Percentiles rank a stretch among this genome's conserved stretches.
phyloP scores from a whole-genome alignment of 2,888 invertebrate species.

The Torymus auratus region DNA sequence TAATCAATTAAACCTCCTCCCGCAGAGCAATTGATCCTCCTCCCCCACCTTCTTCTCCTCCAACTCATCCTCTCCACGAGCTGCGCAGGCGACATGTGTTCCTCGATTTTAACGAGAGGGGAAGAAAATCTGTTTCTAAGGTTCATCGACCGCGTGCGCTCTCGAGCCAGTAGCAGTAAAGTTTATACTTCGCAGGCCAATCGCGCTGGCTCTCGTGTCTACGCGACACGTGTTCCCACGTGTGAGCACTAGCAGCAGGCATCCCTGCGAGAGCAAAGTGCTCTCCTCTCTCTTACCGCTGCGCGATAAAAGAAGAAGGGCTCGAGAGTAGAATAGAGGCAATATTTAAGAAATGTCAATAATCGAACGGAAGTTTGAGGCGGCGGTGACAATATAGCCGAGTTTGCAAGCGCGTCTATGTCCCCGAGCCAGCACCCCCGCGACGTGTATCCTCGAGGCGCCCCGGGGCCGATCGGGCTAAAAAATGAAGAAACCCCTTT shows the following conservation, averaged over 20 bases:
- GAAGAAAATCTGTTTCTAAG: slow-evolving; percentile 64
- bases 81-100: slow-evolving; percentile 22
- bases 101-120: slow-evolving; percentile 57
- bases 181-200: slow-evolving; percentile 61
- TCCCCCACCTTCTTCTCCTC: no score
- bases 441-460: slow-evolving; percentile 68
- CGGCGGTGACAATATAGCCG: slow-evolving; percentile 65
- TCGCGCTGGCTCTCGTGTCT: slow-evolving; percentile 21
- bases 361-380: slow-evolving; percentile 65
- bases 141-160: slow-evolving; percentile 66
- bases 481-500: slow-evolving; percentile 74
- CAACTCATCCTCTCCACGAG: no score
- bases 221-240: slow-evolving; percentile 49
- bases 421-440: slow-evolving; percentile 59
- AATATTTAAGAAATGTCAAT: slow-evolving; percentile 76
- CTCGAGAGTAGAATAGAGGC: slow-evolving; percentile 41
- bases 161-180: slow-evolving; percentile 42
- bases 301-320: slow-evolving; percentile 27
- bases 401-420: slow-evolving; percentile 30
- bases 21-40: slow-evolving; percentile 38
- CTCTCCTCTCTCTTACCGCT: neutral
- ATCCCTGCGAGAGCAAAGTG: slow-evolving; percentile 17
- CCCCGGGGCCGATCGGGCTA: slow-evolving; percentile 64
- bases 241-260: slow-evolving; percentile 8
- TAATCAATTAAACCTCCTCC: slow-evolving; percentile 35